Evolutionary conservation across 35 echinoderm and acorn worm genomes (phyloP), one percentile per base, ranked within the genome.

Genomic region (Apostichopus japonicus): DNA sequence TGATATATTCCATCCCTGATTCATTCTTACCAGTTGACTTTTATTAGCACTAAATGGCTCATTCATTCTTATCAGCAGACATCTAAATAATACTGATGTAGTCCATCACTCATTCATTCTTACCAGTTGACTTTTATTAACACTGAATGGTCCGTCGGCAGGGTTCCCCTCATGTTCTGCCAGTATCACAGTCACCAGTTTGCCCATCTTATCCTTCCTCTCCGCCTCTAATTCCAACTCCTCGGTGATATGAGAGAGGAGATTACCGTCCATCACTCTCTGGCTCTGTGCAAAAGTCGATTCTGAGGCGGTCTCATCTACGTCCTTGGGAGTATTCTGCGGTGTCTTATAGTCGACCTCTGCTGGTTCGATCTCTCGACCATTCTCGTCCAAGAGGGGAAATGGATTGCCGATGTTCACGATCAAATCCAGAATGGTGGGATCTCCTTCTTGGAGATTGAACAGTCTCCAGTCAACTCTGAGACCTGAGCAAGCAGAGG

Each of bases 361-460:
- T n/a, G 77, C 25, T 4, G 83, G 77, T 23, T 95, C 88, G 65
- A 96, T 86, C 62, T 96, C 95, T 61, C 82, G 21, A n/a, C 93
- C 95, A 10, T 92, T 92, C 80, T 90, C 76, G 90, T 99, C 95
- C 11, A 79, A 72, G 23, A 95, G 17, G 5, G 97, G 97, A 84
- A 99, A 99, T 16, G 95, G 92, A 72, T 99, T 91, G 10, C 97
- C 97, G 81, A 96, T 95, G 72, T 61, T 99, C 17, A 96, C 90
- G 10, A 96, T 71, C 9, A 99, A 54, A 89, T 99, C 97, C 8
- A 99, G 71, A 25, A 99, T 76, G 51, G 94, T 96, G 79, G 72
- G 56, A 56, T 99, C 97, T 14, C 81, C 92, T 56, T 96, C 95
- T 24, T 79, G 10, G 2, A 99, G 82, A 87, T 96, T 99, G 92